Evolutionary conservation across 2,888 invertebrate species (phyloP), one percentile per base, ranked within the genome.

Genomic region (Parnassius smintheus): DNA sequence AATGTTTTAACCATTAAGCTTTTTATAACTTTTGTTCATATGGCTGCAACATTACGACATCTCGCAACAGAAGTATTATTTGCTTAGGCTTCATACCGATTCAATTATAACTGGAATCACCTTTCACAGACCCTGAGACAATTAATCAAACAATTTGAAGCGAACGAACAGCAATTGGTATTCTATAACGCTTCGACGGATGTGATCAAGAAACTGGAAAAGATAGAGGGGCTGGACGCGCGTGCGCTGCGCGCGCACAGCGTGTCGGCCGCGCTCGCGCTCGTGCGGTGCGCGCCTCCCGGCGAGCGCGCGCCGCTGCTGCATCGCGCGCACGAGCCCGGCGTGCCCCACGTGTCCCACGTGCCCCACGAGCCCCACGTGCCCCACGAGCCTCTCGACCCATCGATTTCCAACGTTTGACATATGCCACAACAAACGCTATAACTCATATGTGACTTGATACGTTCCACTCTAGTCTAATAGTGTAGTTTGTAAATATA

Each of bases 71-170:
- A 18, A 18, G 18, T 18, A 18, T 18, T 18, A 18, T 18, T 18
- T 18, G 18, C 18, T 18, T 18, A 18, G 1, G 18, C 1, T 18
- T 18, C 18, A 18, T 35, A 35, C 35, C 35, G 7, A 7, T 35
- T 44, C 11, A 44, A 44, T 44, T 2, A 10, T 44, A 2, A 44
- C 11, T 44, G 11, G 10, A n/a, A 25, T 45, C 10, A 55, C 35
- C n/a, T 7, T 63, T 79, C 77, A 8, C 88, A 95, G 93, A 93
- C 93, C 57, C 81, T 96, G 2, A 92, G 92, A 66, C 90, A 92
- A 0, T 75, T 95, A 9, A 81, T 92, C 7, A 88, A 89, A 65
- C 93, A 93, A 62, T 91, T 95, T 66, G 84, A 92, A 51, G 83
- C 80, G 25, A 80, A 83, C n/a, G 78, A 82, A 4, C 92, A 92